These are phyloP conservation scores for Intellagama lesueurii DNA, from an alignment of 2,797 vertebrate species.

Conservation along the genomic window DNA sequence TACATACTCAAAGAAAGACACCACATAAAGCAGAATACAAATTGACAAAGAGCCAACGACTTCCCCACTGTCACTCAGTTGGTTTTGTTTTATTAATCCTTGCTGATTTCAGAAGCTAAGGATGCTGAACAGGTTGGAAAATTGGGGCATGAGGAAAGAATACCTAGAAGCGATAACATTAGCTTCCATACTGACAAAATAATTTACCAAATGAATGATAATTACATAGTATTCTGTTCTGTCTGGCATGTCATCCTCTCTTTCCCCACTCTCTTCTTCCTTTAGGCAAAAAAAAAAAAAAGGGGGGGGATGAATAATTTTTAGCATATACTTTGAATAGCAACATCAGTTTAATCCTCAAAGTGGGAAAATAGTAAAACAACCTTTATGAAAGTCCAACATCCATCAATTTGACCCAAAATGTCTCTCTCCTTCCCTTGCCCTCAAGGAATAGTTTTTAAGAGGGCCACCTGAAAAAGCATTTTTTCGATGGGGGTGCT, in stretches of 20 bases:
- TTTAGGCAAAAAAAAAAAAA: conserved; percentile 1
- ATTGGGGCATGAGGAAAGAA: no score
- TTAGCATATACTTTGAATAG: not conserved
- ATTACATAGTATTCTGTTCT: conserved; percentile 63
- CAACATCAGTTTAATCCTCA: not conserved
- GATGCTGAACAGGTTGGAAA: not conserved
- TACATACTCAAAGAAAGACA: no score
- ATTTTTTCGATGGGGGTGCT: no score
- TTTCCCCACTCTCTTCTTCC: conserved; percentile 8
- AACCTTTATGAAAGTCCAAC: no score
- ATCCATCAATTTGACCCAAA: not conserved
- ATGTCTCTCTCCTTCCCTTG: not conserved
- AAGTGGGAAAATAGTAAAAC: no score
- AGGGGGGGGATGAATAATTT: not conserved
- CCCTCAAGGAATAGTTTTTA: not conserved
- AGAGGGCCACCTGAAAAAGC: not conserved
- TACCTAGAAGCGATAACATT: not conserved
- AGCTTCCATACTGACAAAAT: not conserved
- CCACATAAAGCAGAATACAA: no score
- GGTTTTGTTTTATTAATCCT: not conserved
- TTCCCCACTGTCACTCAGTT: no score
- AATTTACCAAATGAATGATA: not conserved
- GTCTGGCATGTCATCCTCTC: accelerated
- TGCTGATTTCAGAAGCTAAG: no score
- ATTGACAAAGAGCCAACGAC: no score